Conservation (phyloP, 37 sponge, comb jelly and placozoan genomes). For the Tethya wilhelma region DNA sequence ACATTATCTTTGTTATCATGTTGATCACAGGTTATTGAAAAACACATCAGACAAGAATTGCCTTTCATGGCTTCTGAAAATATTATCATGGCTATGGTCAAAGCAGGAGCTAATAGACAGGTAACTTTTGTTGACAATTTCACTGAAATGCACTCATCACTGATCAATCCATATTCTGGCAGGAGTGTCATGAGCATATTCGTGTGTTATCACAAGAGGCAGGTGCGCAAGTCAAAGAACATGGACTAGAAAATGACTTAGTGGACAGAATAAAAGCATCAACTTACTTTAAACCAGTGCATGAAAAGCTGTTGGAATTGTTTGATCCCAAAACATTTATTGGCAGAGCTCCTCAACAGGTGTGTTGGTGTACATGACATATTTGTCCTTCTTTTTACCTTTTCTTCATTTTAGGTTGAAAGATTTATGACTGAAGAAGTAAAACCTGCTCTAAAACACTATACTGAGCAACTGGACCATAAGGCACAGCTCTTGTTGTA, state of each 20-base stretch:
- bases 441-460: slow-evolving; percentile 46
- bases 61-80: slow-evolving; percentile 98
- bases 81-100: slow-evolving; percentile 97
- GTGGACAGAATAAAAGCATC: slow-evolving; percentile 68
- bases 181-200: slow-evolving; percentile 97
- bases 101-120: slow-evolving; percentile 92
- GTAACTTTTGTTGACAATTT: slow-evolving; percentile 12
- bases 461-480: slow-evolving; percentile 40
- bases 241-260: slow-evolving; percentile 91
- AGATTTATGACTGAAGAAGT: slow-evolving; percentile 72
- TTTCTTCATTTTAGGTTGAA: slow-evolving; percentile 47
- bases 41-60: slow-evolving; percentile 86
- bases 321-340: slow-evolving; percentile 85
- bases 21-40: slow-evolving; percentile 97
- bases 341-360: slow-evolving; percentile 96
- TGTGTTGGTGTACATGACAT: too few relatives aligned
- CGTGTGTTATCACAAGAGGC: slow-evolving; percentile 91
- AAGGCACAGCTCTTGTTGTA: slow-evolving; percentile 40
- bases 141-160: background rate
- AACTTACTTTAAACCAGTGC: slow-evolving; percentile 88
- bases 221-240: slow-evolving; percentile 82
- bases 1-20: too few relatives aligned
- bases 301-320: slow-evolving; percentile 60
- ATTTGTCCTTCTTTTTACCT: too few relatives aligned
- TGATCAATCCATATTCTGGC: background rate